A percentile compares a stretch with the other conserved stretches of the same genome.
phyloP scores from a whole-genome alignment of 1,140 invertebrate genomes.

The Metopolophium dirhodum region DNA sequence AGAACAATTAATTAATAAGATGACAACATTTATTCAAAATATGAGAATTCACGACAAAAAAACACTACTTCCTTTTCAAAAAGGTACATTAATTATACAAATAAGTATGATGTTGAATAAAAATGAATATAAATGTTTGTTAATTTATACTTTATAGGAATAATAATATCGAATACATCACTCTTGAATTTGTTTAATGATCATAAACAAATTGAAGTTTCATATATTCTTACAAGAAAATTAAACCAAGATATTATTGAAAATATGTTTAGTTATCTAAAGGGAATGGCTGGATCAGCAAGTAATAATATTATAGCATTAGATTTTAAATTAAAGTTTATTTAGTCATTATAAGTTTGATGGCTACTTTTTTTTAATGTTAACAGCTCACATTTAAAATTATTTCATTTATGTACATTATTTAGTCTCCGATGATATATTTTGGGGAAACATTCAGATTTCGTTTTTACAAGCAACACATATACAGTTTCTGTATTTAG shows the following conservation, averaged over 20 bases:
- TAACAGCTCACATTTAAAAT: background rate
- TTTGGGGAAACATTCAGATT: background rate
- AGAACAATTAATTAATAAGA: background rate
- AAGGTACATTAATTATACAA: background rate
- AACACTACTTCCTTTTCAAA: background rate
- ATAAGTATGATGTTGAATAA: background rate
- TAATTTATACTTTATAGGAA: background rate
- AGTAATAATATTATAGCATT: background rate
- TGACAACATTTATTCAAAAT: background rate
- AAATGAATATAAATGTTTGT: background rate
- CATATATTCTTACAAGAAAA: background rate
- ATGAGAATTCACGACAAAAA: background rate
- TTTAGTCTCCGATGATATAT: background rate
- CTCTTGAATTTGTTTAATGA: background rate
- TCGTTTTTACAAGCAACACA: background rate
- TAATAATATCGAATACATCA: background rate
- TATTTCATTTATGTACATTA: background rate
- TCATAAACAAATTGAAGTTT: background rate
- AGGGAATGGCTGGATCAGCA: background rate
- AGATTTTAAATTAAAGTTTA: conserved; percentile 30
- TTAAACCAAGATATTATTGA: background rate
- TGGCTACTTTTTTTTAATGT: background rate
- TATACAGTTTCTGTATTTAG: background rate
- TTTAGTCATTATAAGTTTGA: background rate
- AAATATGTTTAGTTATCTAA: conserved; percentile 5